phyloP scores from a whole-genome alignment of 2,888 invertebrate genomes.

The Spodoptera exigua region DNA sequence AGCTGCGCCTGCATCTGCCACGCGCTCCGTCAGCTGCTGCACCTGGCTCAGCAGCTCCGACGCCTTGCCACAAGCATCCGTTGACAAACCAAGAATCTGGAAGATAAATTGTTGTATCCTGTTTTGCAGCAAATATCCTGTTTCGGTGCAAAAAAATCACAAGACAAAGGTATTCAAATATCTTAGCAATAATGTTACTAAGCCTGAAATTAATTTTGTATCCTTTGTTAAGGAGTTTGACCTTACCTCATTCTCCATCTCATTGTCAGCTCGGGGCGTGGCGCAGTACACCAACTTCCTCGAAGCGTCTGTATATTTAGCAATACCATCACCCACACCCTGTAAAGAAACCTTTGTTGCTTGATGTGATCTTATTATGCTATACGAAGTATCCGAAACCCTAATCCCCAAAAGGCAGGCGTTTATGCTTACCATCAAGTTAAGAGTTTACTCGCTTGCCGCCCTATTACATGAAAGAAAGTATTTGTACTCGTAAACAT shows the following conservation, averaged over 20 bases:
- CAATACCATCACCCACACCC: conserved; percentile 62
- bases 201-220: no score
- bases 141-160: background rate
- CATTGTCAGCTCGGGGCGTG: conserved; percentile 47
- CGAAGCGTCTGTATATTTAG: conserved; percentile 64
- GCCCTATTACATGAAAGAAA: no score
- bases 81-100: conserved; percentile 59
- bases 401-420: no score
- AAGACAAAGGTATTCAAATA: no score
- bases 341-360: conserved; percentile 29
- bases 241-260: conserved; percentile 61
- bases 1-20: conserved; percentile 47
- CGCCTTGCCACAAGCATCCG: conserved; percentile 62
- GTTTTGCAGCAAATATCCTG: background rate
- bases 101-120: background rate
- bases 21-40: conserved; percentile 57
- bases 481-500: no score
- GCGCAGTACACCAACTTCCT: conserved; percentile 64
- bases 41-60: conserved; percentile 64
- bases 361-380: no score
- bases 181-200: no score
- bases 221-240: no score
- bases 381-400: no score
- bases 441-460: no score
- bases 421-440: no score